Evolutionary conservation across 2,797 vertebrate genomes (phyloP).

Genomic region (Forpus xanthops): DNA sequence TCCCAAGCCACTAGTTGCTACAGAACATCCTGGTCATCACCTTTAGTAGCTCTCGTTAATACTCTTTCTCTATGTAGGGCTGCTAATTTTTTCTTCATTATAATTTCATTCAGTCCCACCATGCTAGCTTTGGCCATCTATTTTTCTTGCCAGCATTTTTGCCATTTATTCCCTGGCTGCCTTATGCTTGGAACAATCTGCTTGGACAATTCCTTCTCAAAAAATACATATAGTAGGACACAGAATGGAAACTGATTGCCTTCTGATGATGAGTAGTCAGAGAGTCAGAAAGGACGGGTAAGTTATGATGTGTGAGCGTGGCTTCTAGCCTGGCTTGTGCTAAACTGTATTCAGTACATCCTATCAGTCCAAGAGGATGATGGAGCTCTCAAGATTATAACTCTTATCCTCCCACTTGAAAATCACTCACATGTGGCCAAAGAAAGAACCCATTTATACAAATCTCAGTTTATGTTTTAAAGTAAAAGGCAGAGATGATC

Average conservation of each 20-base stretch:
- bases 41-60: neutral
- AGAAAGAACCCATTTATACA: neutral
- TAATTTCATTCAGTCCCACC: neutral
- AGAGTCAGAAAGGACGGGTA: neutral
- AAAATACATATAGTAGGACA: neutral
- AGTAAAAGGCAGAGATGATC: neutral
- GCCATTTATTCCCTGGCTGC: neutral
- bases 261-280: neutral
- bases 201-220: neutral
- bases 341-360: neutral
- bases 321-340: neutral
- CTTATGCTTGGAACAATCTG: conserved; percentile 1
- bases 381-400: neutral
- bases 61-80: neutral
- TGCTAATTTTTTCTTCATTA: neutral
- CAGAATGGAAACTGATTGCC: neutral
- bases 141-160: neutral
- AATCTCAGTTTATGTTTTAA: neutral
- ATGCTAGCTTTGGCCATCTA: neutral
- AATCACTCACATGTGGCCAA: neutral
- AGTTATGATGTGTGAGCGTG: neutral
- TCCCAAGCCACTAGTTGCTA: rapidly evolving
- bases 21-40: neutral
- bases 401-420: neutral
- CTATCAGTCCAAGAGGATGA: neutral